Evolutionary conservation across 1,140 invertebrate genomes (phyloP).

Genomic region (Lanistes nyassanus): DNA sequence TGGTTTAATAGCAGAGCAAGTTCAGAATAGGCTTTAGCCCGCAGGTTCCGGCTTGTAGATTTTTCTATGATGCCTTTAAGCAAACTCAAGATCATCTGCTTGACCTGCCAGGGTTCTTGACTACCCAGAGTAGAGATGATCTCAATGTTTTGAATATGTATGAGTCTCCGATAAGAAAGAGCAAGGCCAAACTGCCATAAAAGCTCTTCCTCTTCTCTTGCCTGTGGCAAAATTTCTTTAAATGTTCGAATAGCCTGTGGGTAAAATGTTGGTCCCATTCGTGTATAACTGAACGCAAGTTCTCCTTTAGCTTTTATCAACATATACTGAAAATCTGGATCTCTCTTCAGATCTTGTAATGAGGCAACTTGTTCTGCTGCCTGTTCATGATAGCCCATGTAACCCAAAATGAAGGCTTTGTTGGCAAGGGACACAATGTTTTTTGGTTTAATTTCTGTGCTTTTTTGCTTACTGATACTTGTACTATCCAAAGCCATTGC

Average conservation of each 20-base stretch:
- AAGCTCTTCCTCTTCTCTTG: conserved; percentile 9
- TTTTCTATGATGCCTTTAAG: not conserved
- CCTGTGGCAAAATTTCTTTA: conserved; percentile 2
- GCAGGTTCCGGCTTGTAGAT: not conserved
- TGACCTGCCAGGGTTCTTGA: not conserved
- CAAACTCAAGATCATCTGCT: not conserved
- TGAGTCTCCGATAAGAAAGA: not conserved
- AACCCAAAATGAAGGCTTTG: conserved; percentile 9
- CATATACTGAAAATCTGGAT: conserved; percentile 2
- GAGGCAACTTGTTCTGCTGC: not conserved
- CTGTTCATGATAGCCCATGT: not conserved
- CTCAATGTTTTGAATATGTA: not conserved
- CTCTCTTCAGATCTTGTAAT: not conserved
- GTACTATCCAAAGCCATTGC: not conserved
- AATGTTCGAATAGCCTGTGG: not conserved
- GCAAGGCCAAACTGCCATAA: conserved; percentile 22
- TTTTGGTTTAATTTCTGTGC: no score
- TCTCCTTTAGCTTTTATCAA: conserved; percentile 20
- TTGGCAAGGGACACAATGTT: conserved; percentile 20
- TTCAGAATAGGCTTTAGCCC: conserved; percentile 13
- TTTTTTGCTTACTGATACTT: no score
- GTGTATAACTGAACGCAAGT: conserved; percentile 17
- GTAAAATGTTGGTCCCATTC: conserved; percentile 3
- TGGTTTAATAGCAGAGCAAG: not conserved
- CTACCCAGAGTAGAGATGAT: not conserved